These are phyloP conservation scores for Chelonus insularis DNA, from an alignment of 1,140 invertebrate genomes.

Conservation along the genomic window DNA sequence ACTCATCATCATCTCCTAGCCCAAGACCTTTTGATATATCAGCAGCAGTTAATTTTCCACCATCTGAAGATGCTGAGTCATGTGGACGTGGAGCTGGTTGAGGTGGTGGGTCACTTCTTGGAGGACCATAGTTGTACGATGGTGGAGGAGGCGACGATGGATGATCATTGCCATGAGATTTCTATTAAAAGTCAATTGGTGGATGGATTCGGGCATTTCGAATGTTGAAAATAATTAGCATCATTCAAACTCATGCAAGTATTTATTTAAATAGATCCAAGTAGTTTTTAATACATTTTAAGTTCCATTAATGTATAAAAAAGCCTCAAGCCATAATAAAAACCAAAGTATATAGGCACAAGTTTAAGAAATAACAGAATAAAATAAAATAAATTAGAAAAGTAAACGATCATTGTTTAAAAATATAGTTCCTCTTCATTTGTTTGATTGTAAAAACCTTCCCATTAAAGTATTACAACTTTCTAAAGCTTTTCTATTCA, in stretches of 20 bases:
- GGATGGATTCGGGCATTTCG: neutral
- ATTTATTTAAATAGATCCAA: neutral
- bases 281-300: too few relatives aligned
- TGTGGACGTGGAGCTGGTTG: constrained; percentile 20
- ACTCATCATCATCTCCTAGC: constrained; percentile 46
- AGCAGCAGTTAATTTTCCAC: constrained; percentile 46
- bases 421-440: too few relatives aligned
- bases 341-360: too few relatives aligned
- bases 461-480: too few relatives aligned
- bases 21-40: constrained; percentile 57
- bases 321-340: too few relatives aligned
- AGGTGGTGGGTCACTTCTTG: constrained; percentile 22
- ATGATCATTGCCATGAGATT: constrained; percentile 33
- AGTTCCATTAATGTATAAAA: too few relatives aligned
- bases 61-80: constrained; percentile 35
- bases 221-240: neutral
- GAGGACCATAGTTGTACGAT: constrained; percentile 25
- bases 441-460: too few relatives aligned
- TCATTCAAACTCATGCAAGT: neutral
- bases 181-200: constrained; percentile 29
- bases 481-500: too few relatives aligned
- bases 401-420: too few relatives aligned
- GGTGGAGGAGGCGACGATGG: constrained; percentile 19
- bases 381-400: too few relatives aligned
- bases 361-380: too few relatives aligned